Evolutionary conservation across 2,113 vertebrate genomes (phyloP).

Genomic region (Eretmochelys imbricata): DNA sequence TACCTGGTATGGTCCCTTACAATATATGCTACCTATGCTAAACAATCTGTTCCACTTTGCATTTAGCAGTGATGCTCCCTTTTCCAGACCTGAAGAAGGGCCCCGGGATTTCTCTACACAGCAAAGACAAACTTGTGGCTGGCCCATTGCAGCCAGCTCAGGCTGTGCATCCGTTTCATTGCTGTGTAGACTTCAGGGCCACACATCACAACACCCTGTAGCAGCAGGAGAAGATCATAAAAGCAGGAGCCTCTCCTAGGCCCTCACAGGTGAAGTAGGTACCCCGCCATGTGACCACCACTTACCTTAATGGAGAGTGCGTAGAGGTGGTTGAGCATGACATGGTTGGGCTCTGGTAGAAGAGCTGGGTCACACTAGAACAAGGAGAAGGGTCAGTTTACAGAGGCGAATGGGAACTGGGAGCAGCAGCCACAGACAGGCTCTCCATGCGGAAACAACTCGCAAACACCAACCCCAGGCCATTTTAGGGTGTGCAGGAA

Average conservation of each 20-base stretch:
- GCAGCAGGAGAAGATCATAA: neutral
- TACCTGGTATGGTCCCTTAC: too few relatives aligned
- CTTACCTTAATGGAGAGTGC: constrained; percentile 97
- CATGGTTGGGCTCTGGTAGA: constrained; percentile 96
- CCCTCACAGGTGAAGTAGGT: neutral
- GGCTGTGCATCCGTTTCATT: too few relatives aligned
- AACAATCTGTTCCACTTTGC: too few relatives aligned
- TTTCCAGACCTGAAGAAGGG: too few relatives aligned
- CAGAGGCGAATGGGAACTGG: neutral
- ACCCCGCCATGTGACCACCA: fast-evolving
- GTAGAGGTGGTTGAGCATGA: constrained; percentile 98
- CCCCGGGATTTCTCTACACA: too few relatives aligned
- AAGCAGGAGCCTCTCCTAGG: neutral
- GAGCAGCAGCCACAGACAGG: neutral
- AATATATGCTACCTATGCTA: too few relatives aligned
- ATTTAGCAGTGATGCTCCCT: too few relatives aligned
- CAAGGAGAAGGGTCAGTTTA: neutral
- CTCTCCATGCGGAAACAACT: neutral
- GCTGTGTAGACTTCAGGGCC: too few relatives aligned
- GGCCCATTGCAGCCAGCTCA: too few relatives aligned
- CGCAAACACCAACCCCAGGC: neutral
- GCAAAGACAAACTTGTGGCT: too few relatives aligned
- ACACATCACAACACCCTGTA: neutral
- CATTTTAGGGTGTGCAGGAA: neutral
- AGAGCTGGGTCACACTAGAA: constrained; percentile 95